Evolutionary conservation across 2,888 invertebrate genomes (phyloP).

Genomic region (Arrhopalites spinosus): DNA sequence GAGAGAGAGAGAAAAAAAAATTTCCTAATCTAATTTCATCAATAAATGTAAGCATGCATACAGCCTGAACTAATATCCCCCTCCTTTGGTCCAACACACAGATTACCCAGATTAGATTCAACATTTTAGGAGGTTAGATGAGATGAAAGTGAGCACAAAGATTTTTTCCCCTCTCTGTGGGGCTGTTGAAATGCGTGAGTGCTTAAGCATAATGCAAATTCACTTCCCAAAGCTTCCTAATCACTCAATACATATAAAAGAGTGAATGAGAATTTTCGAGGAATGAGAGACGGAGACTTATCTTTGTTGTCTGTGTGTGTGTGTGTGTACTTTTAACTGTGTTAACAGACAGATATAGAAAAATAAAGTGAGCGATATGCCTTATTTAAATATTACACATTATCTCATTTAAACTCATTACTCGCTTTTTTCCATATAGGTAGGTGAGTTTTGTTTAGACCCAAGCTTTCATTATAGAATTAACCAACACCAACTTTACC

Average conservation of each 20-base stretch:
- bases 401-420: conserved; percentile 29
- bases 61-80: conserved; percentile 27
- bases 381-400: conserved; percentile 27
- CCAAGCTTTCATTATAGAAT: conserved; percentile 5
- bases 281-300: background rate
- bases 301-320: background rate
- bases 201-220: conserved; percentile 27
- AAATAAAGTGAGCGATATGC: conserved; percentile 15
- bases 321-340: background rate
- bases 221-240: background rate
- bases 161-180: background rate
- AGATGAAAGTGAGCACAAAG: background rate
- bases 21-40: conserved; percentile 38
- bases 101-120: background rate
- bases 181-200: conserved; percentile 36
- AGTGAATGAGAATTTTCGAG: background rate
- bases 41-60: conserved; percentile 25
- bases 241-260: background rate
- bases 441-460: conserved; percentile 1
- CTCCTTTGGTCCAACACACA: background rate
- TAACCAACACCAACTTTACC: conserved; percentile 2
- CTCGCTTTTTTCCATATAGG: background rate
- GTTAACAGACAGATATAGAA: too few species aligned
- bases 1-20: conserved; percentile 12
- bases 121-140: background rate